phyloP scores from a whole-genome alignment of 2,888 invertebrate species.

The Seladonia tumulorum region DNA sequence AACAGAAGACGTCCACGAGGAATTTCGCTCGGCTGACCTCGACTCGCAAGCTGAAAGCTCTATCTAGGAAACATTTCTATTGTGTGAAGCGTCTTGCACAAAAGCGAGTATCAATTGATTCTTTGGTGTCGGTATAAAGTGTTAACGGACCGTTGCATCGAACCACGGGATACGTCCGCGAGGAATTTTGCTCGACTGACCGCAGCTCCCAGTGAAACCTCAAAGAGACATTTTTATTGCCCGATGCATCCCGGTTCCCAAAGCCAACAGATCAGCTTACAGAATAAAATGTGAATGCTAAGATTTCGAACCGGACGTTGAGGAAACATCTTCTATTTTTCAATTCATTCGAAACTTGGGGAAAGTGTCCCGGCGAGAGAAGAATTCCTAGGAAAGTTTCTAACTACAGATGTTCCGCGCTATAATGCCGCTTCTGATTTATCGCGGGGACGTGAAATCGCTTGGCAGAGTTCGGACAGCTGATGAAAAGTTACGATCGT shows the following conservation, averaged over 20 bases:
- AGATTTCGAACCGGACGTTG: background rate
- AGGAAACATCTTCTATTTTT: background rate
- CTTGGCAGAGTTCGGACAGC: conserved; percentile 1
- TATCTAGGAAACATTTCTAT: too few relatives aligned
- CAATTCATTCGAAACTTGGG: background rate
- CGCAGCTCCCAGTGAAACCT: background rate
- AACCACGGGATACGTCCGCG: background rate
- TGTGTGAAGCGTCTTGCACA: too few relatives aligned
- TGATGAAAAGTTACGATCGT: conserved; percentile 7
- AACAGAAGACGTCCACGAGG: background rate
- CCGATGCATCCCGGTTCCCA: too few relatives aligned
- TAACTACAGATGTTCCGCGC: conserved; percentile 7
- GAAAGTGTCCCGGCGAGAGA: background rate
- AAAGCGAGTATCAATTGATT: too few relatives aligned
- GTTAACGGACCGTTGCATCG: too few relatives aligned
- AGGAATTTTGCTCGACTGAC: background rate
- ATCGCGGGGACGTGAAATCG: conserved; percentile 8
- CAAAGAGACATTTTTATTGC: background rate
- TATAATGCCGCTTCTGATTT: conserved; percentile 3
- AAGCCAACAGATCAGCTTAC: too few relatives aligned
- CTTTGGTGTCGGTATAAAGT: too few relatives aligned
- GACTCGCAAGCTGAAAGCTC: too few relatives aligned
- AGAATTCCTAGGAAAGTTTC: background rate
- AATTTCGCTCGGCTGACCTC: background rate
- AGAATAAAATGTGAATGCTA: background rate